Conservation (phyloP, 2,888 invertebrate species). For the Galerucella calmariensis region DNA sequence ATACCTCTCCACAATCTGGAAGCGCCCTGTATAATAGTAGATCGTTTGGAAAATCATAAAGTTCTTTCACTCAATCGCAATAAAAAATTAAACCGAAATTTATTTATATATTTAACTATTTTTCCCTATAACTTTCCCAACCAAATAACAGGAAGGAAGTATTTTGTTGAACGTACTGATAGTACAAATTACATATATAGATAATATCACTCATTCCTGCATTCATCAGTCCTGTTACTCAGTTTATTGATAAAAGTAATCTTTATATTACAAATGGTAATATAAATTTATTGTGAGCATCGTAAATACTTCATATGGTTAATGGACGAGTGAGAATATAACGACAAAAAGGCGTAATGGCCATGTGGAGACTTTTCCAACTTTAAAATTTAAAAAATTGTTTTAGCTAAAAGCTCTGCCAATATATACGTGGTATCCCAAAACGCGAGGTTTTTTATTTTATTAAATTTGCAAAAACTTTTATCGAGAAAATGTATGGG, state of each 20-base stretch:
- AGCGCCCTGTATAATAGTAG: background rate
- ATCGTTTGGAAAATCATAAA: background rate
- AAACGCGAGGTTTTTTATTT: too few relatives aligned
- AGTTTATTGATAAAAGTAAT: slow-evolving; percentile 9
- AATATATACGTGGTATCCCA: too few relatives aligned
- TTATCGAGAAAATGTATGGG: slow-evolving; percentile 3
- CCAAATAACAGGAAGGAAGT: slow-evolving; percentile 9
- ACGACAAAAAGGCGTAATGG: too few relatives aligned
- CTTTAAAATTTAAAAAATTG: too few relatives aligned
- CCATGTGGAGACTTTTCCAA: too few relatives aligned
- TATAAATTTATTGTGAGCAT: background rate
- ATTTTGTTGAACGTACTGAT: slow-evolving; percentile 4
- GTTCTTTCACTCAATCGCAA: background rate
- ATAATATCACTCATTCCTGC: background rate
- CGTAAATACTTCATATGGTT: too few relatives aligned
- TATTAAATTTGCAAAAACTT: background rate
- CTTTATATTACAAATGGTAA: background rate
- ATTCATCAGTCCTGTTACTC: background rate
- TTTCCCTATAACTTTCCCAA: slow-evolving; percentile 4
- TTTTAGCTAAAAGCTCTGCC: too few relatives aligned
- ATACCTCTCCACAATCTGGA: background rate
- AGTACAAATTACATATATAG: slow-evolving; percentile 6
- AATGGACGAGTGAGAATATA: too few relatives aligned
- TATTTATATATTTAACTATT: slow-evolving; percentile 10
- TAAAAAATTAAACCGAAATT: background rate